Evolutionary conservation across 92 coral and sea anemone genomes (phyloP), one percentile per base, ranked within the genome.

Genomic region (Anthopleura xanthogrammica): DNA sequence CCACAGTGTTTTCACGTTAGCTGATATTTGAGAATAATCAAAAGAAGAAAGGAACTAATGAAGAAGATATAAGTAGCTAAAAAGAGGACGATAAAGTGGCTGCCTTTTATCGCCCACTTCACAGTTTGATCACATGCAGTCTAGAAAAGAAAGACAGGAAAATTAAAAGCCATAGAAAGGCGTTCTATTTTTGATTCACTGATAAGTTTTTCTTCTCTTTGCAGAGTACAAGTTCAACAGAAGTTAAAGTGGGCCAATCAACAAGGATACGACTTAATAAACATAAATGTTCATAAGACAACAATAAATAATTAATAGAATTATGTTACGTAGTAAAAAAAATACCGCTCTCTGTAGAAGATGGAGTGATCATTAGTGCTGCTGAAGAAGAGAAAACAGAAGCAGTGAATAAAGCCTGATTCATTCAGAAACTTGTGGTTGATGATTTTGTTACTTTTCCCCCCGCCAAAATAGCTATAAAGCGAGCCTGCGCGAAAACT

Each of bases 221-320:
- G 20, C 76, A 88, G 88, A 85, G 81, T 88, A 50, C 77, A 83
- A 85, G 76, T 77, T 55, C 57, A 52, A 84, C 82, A 80, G 88
- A 77, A 75, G 88, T 39, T 88, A 83, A 88, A 70, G 66, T 10
- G 60, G 11, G n/a, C 7, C 52, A 54, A 22, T 68, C 10, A 52
- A 43, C 68, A 65, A 48, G 84, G 84, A 81, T 65, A 29, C 36
- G 84, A 81, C 84, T 39, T 66, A 68, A 39, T n/a, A 48, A 68
- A 5, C 42, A 24, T 46, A 62, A 62, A 20, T 64, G 76, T 80
- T 41, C 55, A 81, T 81, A 66, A 70, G 40, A 46, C 48, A 42
- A 50, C 16, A 56, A 11, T 16, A 80, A 62, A 62, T 17, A 24
- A 36, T 0, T n/a, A 12, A 68, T 68, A 68, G 74, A 23, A 68